Conservation (phyloP, 1,140 invertebrate species). For the Homalodisca vitripennis region DNA sequence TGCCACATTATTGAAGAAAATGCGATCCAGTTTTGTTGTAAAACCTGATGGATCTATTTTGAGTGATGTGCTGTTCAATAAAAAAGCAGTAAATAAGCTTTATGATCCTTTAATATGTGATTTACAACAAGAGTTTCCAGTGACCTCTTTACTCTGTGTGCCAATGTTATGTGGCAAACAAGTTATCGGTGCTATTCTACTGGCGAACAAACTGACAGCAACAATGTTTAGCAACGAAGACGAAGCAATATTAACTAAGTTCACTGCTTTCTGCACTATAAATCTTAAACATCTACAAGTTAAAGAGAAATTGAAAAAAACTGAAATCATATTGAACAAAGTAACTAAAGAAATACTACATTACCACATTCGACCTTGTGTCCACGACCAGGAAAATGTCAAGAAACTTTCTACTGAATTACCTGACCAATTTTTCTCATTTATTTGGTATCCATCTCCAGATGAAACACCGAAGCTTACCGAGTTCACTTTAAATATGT, state of each 20-base stretch:
- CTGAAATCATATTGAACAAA: constrained; percentile 1
- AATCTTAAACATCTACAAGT: neutral
- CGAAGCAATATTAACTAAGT: neutral
- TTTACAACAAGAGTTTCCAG: neutral
- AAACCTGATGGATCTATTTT: neutral
- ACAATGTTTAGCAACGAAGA: constrained; percentile 2
- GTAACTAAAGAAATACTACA: neutral
- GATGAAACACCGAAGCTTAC: constrained; percentile 13
- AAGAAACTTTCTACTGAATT: neutral
- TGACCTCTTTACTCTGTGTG: neutral
- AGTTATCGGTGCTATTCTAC: neutral
- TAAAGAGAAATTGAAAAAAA: neutral
- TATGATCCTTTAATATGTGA: neutral
- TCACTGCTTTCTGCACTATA: neutral
- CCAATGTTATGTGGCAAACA: constrained; percentile 1
- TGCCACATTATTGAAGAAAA: neutral
- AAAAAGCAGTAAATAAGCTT: neutral
- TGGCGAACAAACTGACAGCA: neutral
- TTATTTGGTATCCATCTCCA: constrained; percentile 29
- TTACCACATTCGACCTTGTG: constrained; percentile 4
- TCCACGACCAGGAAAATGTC: neutral
- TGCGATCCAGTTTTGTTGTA: neutral
- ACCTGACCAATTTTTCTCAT: constrained; percentile 27
- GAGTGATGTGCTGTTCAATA: neutral
- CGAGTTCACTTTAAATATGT: constrained; percentile 25